Conservation (phyloP, 2,797 vertebrate genomes). For the Dendrocincla fuliginosa region DNA sequence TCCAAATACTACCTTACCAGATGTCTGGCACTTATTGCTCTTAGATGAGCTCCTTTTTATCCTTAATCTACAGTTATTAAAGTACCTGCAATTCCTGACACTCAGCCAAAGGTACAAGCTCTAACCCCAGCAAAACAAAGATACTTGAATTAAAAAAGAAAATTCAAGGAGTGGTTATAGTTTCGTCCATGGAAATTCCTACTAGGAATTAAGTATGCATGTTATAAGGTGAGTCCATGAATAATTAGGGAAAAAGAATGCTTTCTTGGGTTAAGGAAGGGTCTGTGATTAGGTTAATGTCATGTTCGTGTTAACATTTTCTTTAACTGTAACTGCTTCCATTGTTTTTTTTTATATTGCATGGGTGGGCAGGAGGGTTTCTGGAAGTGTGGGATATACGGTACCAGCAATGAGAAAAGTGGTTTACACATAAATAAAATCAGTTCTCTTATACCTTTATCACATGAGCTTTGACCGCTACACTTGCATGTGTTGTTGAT, state of each 20-base stretch:
- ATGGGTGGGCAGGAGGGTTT: neutral
- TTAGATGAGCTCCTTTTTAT: neutral
- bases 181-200: neutral
- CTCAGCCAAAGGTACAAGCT: neutral
- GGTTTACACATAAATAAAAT: neutral
- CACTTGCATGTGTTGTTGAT: neutral
- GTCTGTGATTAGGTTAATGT: neutral
- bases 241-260: neutral
- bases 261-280: neutral
- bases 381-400: neutral
- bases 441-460: neutral
- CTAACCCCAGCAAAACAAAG: neutral
- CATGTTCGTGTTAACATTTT: neutral
- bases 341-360: neutral
- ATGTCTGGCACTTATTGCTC: neutral
- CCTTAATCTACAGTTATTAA: neutral
- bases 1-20: neutral
- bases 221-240: neutral
- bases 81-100: neutral
- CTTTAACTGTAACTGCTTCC: neutral
- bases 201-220: neutral
- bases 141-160: neutral
- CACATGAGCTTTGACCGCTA: accelerated
- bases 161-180: neutral
- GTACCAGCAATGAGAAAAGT: neutral